Base-by-base conservation (phyloP, 2,797 vertebrate species). In the Channa striata region DNA sequence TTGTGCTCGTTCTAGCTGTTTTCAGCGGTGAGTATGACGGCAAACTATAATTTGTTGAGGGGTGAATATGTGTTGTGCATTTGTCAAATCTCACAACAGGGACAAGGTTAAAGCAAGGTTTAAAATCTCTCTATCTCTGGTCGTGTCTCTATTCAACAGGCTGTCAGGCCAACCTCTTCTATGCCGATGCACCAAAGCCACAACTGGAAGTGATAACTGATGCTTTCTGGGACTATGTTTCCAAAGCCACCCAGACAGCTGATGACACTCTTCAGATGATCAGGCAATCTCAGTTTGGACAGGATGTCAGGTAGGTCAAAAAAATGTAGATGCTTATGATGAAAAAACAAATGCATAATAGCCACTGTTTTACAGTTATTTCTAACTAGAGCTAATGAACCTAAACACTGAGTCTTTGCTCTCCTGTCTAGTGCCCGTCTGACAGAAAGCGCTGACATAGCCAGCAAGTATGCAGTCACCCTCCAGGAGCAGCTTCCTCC, bases 151-250 rank as follows among this genome's bases (percentile, higher is more conserved):
- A 13, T 68, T 16, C 50, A 57, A 59, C 64, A 95, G 95, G 93
- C 75, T 93, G 92, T 65, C 76, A 95, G n/a, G 95, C 92, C 86
- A 93, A 93, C 70, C 30, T 93, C 4, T 89, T 94, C 42, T 90
- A 91, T 43, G 91, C 86, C 67, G 93, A 95, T 81, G 89, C 90
- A 34, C 92, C 93, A 1, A 92, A 90, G 69, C 85, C 92, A 20
- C 90, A 91, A 82, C 77, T 94, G 81, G 94, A 95, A 21, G 86
- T 93, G 51, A 3, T 94, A 58, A 91, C 74, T 25, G 92, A 94
- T 85, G 89, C 91, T 16, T 94, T 96, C 87, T 95, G 92, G 93
- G 89, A 93, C 1, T 95, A 94, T 39, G 86, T 94, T 40, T 69
- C 73, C 46, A 92, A 93, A 54, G 87, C 91, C 46, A 95, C 93